phyloP scores from a whole-genome alignment of 2,888 invertebrate species.

The Aethes cnicana region DNA sequence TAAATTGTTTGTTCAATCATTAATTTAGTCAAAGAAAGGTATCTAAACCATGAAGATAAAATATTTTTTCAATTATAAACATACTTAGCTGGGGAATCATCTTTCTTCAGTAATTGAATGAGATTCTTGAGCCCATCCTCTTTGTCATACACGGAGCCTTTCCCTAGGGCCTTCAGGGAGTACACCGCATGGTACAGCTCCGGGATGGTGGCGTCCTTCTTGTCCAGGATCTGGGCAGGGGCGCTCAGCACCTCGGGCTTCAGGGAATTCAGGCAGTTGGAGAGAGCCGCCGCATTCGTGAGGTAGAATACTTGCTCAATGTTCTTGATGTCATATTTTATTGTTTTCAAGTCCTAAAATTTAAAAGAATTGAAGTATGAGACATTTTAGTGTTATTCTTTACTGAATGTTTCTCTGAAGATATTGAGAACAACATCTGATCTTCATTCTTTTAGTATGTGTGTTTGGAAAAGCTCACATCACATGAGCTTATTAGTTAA shows the following conservation, averaged over 20 bases:
- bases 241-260: slow-evolving; percentile 73
- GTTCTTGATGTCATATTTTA: slow-evolving; percentile 64
- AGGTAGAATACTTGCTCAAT: slow-evolving; percentile 85
- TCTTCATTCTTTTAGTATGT: too few relatives aligned
- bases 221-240: slow-evolving; percentile 83
- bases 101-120: slow-evolving; percentile 90
- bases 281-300: slow-evolving; percentile 83
- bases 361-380: neutral
- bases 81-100: slow-evolving; percentile 89
- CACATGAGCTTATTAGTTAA: too few relatives aligned
- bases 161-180: slow-evolving; percentile 86
- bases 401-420: too few relatives aligned
- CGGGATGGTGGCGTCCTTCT: slow-evolving; percentile 84
- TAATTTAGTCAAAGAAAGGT: too few relatives aligned
- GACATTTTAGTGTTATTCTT: too few relatives aligned
- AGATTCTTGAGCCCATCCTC: slow-evolving; percentile 88
- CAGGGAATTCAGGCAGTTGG: slow-evolving; percentile 76
- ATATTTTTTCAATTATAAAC: slow-evolving; percentile 38
- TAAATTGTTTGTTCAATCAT: too few relatives aligned
- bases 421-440: too few relatives aligned
- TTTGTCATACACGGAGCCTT: slow-evolving; percentile 83
- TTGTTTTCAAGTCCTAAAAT: slow-evolving; percentile 57
- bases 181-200: slow-evolving; percentile 90
- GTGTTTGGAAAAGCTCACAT: too few relatives aligned
- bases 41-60: too few relatives aligned